Conservation (phyloP, 2,113 vertebrate species). For the Epinephelus lanceolatus region DNA sequence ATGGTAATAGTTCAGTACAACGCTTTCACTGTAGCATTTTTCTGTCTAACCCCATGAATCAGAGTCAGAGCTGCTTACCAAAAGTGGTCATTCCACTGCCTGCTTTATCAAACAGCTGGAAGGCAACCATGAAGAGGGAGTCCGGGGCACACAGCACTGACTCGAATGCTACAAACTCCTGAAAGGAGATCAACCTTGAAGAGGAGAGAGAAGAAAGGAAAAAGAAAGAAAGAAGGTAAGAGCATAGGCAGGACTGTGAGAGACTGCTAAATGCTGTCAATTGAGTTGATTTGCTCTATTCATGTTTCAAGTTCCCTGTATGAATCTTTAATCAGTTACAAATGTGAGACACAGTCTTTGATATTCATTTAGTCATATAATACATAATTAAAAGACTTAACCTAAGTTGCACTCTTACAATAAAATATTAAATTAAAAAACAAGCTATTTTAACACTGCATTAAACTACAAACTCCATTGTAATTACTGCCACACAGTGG, state of each 20-base stretch:
- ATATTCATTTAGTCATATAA: constrained; percentile 38
- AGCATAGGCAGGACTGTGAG: constrained; percentile 42
- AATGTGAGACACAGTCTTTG: constrained; percentile 36
- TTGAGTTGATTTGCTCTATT: constrained; percentile 38
- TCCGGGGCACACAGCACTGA: constrained; percentile 91
- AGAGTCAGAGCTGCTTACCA: constrained; percentile 81
- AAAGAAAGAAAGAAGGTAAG: constrained; percentile 11
- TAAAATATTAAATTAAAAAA: constrained; percentile 55
- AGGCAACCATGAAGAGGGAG: constrained; percentile 90
- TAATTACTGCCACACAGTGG: constrained; percentile 62
- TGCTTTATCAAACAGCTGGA: constrained; percentile 93
- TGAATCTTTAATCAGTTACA: constrained; percentile 47
- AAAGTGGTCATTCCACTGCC: constrained; percentile 90
- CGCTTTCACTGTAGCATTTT: not conserved
- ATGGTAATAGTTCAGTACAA: constrained; percentile 15
- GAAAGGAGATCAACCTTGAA: constrained; percentile 91
- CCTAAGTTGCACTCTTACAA: constrained; percentile 45
- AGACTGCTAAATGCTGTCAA: constrained; percentile 25
- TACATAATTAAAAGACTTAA: constrained; percentile 32
- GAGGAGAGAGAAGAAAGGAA: constrained; percentile 4
- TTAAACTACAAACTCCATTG: constrained; percentile 51
- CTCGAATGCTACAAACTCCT: constrained; percentile 92
- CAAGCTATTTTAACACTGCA: constrained; percentile 50
- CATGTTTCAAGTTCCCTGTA: constrained; percentile 23
- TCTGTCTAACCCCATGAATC: constrained; percentile 21